Conservation (phyloP, 1,140 invertebrate species). For the Stegodyphus mimosarum region DNA sequence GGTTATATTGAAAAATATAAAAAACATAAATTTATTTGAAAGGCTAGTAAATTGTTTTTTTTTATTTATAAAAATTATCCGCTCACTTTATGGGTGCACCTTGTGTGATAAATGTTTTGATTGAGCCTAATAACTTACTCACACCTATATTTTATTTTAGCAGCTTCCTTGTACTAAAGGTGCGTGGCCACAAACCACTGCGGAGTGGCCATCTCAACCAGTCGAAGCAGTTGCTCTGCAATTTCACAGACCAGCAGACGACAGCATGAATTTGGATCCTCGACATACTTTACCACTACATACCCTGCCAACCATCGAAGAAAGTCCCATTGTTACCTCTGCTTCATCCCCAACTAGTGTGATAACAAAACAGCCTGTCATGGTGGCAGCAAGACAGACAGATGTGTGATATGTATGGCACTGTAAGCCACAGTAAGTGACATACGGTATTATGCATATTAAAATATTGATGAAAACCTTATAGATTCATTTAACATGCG, state of each 20-base stretch:
- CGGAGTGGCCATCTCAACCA: conserved; percentile 30
- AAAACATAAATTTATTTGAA: no score
- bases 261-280: conserved; percentile 8
- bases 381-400: conserved; percentile 26
- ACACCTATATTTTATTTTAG: no score
- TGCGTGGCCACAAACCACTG: neutral
- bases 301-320: conserved; percentile 45
- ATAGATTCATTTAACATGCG: neutral
- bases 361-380: conserved; percentile 42
- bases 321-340: conserved; percentile 1
- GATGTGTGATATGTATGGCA: conserved; percentile 29
- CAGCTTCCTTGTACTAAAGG: neutral
- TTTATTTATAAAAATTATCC: no score
- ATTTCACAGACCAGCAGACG: conserved; percentile 44
- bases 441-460: neutral
- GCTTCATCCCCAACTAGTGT: conserved; percentile 26
- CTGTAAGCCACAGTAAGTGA: neutral
- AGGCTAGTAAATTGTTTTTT: no score
- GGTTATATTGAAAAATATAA: no score
- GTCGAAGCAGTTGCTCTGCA: conserved; percentile 34
- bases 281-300: conserved; percentile 21
- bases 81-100: no score
- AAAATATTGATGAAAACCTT: neutral
- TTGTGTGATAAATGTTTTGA: no score
- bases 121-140: no score